These are phyloP conservation scores for Cybosia mesomella DNA, from an alignment of 2,888 invertebrate species.

Conservation along the genomic window DNA sequence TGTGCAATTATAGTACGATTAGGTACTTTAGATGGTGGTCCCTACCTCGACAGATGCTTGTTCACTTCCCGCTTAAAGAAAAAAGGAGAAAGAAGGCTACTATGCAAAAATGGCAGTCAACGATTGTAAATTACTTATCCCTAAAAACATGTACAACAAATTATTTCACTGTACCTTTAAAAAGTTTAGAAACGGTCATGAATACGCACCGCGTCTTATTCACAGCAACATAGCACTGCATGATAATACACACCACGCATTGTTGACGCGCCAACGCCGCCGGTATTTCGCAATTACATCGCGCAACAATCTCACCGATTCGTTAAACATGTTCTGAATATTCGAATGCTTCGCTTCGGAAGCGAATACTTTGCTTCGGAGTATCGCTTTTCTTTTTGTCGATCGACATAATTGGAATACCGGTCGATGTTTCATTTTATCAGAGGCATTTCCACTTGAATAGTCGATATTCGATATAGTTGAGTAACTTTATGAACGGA, in stretches of 20 bases:
- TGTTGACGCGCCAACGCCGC: constrained; percentile 16
- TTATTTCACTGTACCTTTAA: neutral
- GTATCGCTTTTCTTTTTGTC: constrained; percentile 27
- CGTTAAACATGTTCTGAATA: constrained; percentile 6
- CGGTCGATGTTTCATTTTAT: constrained; percentile 25
- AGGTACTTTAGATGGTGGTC: too few relatives aligned
- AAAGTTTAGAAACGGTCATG: neutral
- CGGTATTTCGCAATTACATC: constrained; percentile 37
- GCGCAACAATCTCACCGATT: constrained; percentile 33
- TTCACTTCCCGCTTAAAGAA: too few relatives aligned
- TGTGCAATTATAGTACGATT: too few relatives aligned
- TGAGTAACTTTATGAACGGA: constrained; percentile 8
- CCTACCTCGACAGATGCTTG: too few relatives aligned
- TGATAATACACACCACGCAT: constrained; percentile 16
- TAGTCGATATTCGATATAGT: constrained; percentile 14
- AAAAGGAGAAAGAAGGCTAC: too few relatives aligned
- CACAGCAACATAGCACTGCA: constrained; percentile 13
- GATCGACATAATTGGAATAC: constrained; percentile 31
- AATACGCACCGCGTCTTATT: neutral
- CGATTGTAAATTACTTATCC: too few relatives aligned
- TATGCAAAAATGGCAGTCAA: too few relatives aligned
- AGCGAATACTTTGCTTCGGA: constrained; percentile 17
- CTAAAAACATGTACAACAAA: neutral
- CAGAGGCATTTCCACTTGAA: neutral
- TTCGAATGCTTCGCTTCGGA: constrained; percentile 19